Base-by-base conservation (phyloP, 1,140 invertebrate species). In the Eupristina koningsbergeri region DNA sequence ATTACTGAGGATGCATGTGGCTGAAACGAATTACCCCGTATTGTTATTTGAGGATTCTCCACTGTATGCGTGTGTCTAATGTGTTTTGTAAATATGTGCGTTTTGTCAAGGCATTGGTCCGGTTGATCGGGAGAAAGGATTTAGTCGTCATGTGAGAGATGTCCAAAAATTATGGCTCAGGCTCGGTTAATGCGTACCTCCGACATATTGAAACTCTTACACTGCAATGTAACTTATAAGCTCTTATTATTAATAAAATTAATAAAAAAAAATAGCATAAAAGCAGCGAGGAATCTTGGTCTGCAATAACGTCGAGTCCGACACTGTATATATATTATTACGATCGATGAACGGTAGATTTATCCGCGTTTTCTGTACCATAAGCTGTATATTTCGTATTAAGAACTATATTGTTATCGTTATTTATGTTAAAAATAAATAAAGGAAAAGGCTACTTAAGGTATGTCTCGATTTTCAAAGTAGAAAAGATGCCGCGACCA, bases 321-420 rank as follows among this genome's bases (percentile, higher is more conserved):
- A 84, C 47, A 58, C 80, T 89, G 88, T 89, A 88, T 63, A n/a
- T n/a, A 88, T 89, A 87, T 78, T 83, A 58, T 71, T 47, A 61
- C 78, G 85, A 87, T 84, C 71, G 75, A 79, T 31, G 74, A 69
- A 29, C 82, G 86, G 82, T 87, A 86, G 86, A 77, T 80, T 84
- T 84, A 80, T 84, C 89, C 84, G 83, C 82, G 87, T 88, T 71
- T 89, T 86, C 85, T 92, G 90, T 92, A 92, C 87, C 78, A 91
- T 91, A 91, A 89, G 88, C 86, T 92, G 91, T 92, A 91, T 89
- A 92, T 91, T 91, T 91, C 88, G 86, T 90, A 89, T 88, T 87
- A 87, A 84, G 39, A 39, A 9, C 82, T 80, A 84, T 88, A 89
- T 88, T 90, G 89, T 91, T 91, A 89, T 87, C 83, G 88, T 90